These are phyloP conservation scores for Hipposideros armiger DNA, from an alignment of 2,113 vertebrate genomes.

Conservation along the genomic window DNA sequence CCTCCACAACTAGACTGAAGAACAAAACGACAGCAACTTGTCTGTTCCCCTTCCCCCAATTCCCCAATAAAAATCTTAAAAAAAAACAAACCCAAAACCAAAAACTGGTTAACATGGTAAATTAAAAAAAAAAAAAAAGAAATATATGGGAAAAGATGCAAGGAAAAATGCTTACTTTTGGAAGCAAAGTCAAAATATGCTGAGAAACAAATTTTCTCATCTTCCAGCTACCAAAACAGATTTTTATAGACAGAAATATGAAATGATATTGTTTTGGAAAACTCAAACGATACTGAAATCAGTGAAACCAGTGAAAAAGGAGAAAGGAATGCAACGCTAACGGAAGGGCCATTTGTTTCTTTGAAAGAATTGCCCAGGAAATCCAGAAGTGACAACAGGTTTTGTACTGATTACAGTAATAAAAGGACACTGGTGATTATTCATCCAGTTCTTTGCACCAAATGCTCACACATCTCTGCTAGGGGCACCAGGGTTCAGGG, in stretches of 20 bases:
- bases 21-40: no score
- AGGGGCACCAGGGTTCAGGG: no score
- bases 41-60: no score
- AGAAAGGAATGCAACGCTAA: not conserved
- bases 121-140: not conserved
- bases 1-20: no score
- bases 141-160: not conserved
- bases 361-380: not conserved
- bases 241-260: not conserved
- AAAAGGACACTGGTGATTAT: not conserved
- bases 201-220: not conserved
- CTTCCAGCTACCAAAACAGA: not conserved
- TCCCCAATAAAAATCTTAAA: no score
- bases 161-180: not conserved
- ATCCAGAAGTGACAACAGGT: not conserved
- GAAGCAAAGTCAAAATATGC: not conserved
- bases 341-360: not conserved
- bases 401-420: not conserved
- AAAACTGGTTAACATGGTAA: no score
- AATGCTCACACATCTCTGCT: not conserved
- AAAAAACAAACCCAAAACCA: no score
- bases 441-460: not conserved
- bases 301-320: not conserved
- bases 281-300: not conserved
- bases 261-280: not conserved